Conservation (phyloP, 2,888 invertebrate genomes). For the Lagria hirta region DNA sequence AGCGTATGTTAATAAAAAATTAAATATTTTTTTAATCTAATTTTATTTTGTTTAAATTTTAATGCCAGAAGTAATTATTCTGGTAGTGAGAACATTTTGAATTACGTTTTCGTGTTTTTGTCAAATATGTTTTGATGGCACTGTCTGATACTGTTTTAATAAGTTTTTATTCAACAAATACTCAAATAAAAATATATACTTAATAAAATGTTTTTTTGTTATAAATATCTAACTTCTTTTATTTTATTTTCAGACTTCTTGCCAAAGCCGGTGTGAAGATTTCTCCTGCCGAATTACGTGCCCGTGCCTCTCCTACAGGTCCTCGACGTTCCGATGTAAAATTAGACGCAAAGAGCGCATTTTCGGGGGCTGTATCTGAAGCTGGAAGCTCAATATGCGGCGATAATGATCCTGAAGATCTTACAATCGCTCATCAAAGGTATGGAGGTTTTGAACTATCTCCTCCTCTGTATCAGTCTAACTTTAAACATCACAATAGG, state of each 20-base stretch:
- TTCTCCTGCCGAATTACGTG: constrained; percentile 78
- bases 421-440: constrained; percentile 67
- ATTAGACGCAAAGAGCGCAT: constrained; percentile 71
- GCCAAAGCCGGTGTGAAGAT: constrained; percentile 89
- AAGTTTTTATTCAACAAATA: too few relatives aligned
- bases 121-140: too few relatives aligned
- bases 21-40: too few relatives aligned
- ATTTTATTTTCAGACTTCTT: constrained; percentile 61
- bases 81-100: too few relatives aligned
- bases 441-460: constrained; percentile 55
- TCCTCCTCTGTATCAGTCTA: constrained; percentile 54
- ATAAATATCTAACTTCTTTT: too few relatives aligned
- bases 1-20: too few relatives aligned
- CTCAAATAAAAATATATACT: too few relatives aligned
- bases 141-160: too few relatives aligned
- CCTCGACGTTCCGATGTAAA: constrained; percentile 76
- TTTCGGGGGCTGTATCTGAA: constrained; percentile 68
- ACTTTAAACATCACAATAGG: constrained; percentile 56
- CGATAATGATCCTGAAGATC: constrained; percentile 81
- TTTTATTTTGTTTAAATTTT: too few relatives aligned
- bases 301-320: constrained; percentile 84
- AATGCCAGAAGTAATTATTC: too few relatives aligned
- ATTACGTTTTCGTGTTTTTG: too few relatives aligned
- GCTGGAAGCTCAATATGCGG: constrained; percentile 73
- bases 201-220: too few relatives aligned